Evolutionary conservation across 2,113 vertebrate genomes (phyloP), one percentile per base, ranked within the genome.

Genomic region (Drymodes brunneopygia): DNA sequence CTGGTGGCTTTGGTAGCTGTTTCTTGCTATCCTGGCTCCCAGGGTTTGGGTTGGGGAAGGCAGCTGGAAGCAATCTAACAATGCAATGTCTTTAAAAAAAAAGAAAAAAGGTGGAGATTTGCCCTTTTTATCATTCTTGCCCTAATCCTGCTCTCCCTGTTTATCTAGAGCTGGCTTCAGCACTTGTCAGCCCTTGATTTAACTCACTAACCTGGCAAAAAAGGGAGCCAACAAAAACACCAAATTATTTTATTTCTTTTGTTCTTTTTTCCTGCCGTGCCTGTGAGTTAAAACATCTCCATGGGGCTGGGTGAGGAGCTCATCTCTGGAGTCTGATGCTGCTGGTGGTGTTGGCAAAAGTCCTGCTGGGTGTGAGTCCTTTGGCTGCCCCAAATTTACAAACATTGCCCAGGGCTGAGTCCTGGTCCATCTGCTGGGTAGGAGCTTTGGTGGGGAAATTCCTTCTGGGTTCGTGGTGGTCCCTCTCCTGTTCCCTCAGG

Each of bases 381-480:
- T 79, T 1, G 16, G 21, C 40, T 51, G 50, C 21, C 25, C 50
- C 67, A 78, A 6, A 73, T n/a, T 16, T 42, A 11, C 33, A 35
- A 5, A 22, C 16, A 5, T 31, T 47, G 36, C 40, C 61, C n/a
- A 40, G 33, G 13, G 2, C 15, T 15, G 33, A 31, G 19, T 35
- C 79, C 23, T 40, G 8, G 25, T 15, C 33, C 2, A 0, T n/a
- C 29, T 74, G 25, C 35, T 7, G 4, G 11, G 12, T 5, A 22
- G 29, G 44, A 13, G 9, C 57, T 78, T 42, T 47, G 29, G 40
- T 75, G 64, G 22, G 19, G 15, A 5, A 8, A 62, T 36, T 40
- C 10, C 24, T 54, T 60, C 7, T 66, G 51, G 15, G 12, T 17
- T 65, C 1, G 0, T 0, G 2, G 27, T 2, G 5, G 8, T 42